Evolutionary conservation across 2,113 vertebrate genomes (phyloP).

Genomic region (Lepus europaeus): DNA sequence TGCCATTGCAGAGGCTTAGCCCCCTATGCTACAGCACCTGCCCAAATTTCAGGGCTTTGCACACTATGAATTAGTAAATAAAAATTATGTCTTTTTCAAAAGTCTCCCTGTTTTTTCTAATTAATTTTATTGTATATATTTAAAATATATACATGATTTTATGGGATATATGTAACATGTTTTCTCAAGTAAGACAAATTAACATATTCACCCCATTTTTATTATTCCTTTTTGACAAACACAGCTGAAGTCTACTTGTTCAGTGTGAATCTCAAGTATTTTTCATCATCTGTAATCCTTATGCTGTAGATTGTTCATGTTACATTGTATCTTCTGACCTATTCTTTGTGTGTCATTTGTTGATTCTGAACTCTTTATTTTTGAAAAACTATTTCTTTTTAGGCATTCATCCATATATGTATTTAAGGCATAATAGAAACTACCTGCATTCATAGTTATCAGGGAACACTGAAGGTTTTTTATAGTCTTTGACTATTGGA

Average conservation of each 20-base stretch:
- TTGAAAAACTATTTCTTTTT: background rate
- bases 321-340: background rate
- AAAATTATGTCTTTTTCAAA: background rate
- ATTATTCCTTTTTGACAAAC: background rate
- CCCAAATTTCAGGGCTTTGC: background rate
- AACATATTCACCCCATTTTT: background rate
- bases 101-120: background rate
- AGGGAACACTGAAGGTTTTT: background rate
- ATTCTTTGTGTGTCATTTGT: constrained; percentile 25
- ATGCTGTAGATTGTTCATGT: background rate
- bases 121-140: background rate
- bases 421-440: background rate
- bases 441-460: background rate
- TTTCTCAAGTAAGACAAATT: background rate
- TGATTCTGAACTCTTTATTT: background rate
- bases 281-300: background rate
- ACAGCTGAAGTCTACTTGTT: background rate
- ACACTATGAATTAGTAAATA: background rate
- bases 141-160: background rate
- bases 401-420: background rate
- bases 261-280: background rate
- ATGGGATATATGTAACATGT: background rate
- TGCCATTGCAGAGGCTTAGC: too few species aligned
- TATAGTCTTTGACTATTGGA: background rate
- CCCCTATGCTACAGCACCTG: too few species aligned